phyloP scores from a whole-genome alignment of 2,888 invertebrate genomes.

The Scrobipalpa atriplicella region DNA sequence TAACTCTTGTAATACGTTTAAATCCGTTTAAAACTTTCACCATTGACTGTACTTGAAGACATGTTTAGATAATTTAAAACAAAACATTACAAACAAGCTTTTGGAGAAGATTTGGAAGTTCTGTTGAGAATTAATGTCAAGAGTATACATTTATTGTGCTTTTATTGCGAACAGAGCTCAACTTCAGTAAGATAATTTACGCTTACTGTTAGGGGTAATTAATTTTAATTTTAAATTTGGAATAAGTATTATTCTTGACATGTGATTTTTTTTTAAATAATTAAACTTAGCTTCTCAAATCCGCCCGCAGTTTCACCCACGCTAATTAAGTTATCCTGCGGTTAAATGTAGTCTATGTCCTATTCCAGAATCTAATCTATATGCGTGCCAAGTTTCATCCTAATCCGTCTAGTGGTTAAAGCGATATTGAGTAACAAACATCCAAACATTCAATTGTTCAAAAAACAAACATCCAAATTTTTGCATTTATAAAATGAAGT shows the following conservation, averaged over 20 bases:
- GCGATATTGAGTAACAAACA: too few species aligned
- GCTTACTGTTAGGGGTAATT: not conserved
- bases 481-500: too few species aligned
- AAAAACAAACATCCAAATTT: too few species aligned
- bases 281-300: too few species aligned
- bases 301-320: too few species aligned
- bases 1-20: not conserved
- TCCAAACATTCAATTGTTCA: too few species aligned
- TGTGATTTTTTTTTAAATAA: too few species aligned
- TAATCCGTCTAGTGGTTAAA: too few species aligned
- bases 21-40: not conserved
- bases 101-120: not conserved
- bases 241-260: not conserved
- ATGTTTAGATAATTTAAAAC: constrained; percentile 8
- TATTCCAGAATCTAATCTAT: too few species aligned
- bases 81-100: constrained; percentile 12
- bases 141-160: constrained; percentile 7
- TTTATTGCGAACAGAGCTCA: not conserved
- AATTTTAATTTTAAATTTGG: not conserved
- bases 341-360: too few species aligned
- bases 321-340: too few species aligned
- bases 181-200: not conserved
- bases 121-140: not conserved
- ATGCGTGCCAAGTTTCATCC: too few species aligned
- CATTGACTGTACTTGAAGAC: not conserved